Conservation (phyloP, 2,797 vertebrate genomes). For the Galaxias olidus region DNA sequence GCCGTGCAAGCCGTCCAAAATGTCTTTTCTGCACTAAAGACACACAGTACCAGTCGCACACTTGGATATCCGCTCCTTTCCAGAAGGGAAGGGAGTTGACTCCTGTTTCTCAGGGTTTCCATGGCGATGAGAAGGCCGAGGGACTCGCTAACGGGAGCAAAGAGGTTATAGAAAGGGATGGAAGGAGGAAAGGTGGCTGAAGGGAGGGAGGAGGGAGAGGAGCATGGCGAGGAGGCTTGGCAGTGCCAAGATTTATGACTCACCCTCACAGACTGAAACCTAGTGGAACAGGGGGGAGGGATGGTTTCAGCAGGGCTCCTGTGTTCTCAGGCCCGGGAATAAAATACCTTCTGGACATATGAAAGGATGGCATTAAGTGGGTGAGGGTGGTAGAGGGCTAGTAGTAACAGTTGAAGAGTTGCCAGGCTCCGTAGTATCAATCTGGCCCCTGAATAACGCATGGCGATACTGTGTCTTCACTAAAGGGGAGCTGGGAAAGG, state of each 20-base stretch:
- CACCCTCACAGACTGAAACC: slow-evolving; percentile 8
- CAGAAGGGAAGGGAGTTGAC: slow-evolving; percentile 27
- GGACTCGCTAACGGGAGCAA: slow-evolving; percentile 30
- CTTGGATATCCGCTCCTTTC: slow-evolving; percentile 25
- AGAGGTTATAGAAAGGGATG: slow-evolving; percentile 25
- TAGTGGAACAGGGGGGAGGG: slow-evolving; percentile 11
- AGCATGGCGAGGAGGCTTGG: slow-evolving; percentile 11
- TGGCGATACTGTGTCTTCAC: no score
- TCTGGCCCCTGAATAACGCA: no score
- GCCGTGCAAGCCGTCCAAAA: neutral
- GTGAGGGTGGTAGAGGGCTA: no score
- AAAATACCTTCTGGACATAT: no score
- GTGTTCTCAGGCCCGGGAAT: neutral
- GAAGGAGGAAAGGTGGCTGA: slow-evolving; percentile 34
- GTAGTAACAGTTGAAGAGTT: neutral
- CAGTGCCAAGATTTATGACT: slow-evolving; percentile 57
- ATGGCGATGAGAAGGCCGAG: slow-evolving; percentile 51
- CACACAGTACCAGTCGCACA: neutral
- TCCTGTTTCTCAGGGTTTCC: slow-evolving; percentile 60
- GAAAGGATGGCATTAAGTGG: neutral
- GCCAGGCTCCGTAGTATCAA: no score
- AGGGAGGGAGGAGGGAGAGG: slow-evolving; percentile 30
- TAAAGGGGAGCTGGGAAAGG: no score
- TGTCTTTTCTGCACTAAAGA: neutral
- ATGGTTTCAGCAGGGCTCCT: neutral